Base-by-base conservation (phyloP, 2,888 invertebrate species). In the Cataglyphis livida region DNA sequence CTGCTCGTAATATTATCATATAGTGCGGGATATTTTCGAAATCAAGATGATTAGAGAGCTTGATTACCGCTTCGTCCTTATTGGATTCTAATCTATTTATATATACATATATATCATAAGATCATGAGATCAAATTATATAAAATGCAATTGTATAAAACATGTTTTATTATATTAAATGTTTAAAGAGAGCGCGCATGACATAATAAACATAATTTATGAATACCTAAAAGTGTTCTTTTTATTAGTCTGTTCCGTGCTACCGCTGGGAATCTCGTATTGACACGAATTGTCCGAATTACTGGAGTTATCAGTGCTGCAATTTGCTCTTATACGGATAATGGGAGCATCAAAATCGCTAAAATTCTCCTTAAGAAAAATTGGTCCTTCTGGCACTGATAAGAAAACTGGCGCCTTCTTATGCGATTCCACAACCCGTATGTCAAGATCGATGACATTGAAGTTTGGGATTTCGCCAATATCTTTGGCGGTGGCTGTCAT, bases 341-440 rank as follows among this genome's bases (percentile, higher is more conserved):
- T 97, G 51, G 96, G 96, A 64, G 95, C 95, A 71, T 96, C 96
- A 93, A 96, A 98, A 94, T 98, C 96, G 48, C 95, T 96, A 90
- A 96, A 97, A 94, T 97, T 97, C 95, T 98, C 98, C 91, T 96
- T 96, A 78, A 98, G 95, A 89, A 95, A 95, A 84, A 97, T 96
- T 85, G 96, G 96, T 79, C 96, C 95, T 83, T 95, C 92, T n/a
- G 96, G 96, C 86, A 95, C 95, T 87, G 95, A 95, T 74, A 96
- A 96, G 92, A 98, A 98, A 66, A 96, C 96, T 51, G 98, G 98
- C 87, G 97, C 97, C 94, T 97, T 98, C 95, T 97, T 98, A 94
- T 97, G 97, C n/a, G 97, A 98, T 92, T 97, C 98, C 7, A 98
- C 98, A 41, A 99, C 97, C 87, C 96, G 96, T 88, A 99, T 98